Percentiles rank a stretch among this genome's conserved stretches.
These are phyloP conservation scores for Temnothorax longispinosus DNA, from an alignment of 1,140 invertebrate species.

Conservation along the genomic window DNA sequence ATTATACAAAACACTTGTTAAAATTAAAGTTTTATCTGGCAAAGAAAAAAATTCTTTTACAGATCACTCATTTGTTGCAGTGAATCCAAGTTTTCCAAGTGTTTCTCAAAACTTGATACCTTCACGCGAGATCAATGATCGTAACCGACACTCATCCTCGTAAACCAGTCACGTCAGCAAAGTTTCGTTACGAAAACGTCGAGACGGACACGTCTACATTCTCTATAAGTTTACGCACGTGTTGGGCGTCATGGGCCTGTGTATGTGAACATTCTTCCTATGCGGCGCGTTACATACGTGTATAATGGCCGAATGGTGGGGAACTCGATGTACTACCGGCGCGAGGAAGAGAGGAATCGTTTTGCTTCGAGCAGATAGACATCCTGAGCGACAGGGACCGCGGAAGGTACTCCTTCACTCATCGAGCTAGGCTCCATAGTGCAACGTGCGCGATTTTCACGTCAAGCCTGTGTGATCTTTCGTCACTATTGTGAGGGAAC, in stretches of 20 bases:
- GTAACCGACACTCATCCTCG: background rate
- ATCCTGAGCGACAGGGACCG: constrained; percentile 1
- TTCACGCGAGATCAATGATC: background rate
- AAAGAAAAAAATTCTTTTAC: background rate
- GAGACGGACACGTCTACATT: background rate
- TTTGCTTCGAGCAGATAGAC: constrained; percentile 28
- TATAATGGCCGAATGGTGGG: constrained; percentile 48
- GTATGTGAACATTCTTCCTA: background rate
- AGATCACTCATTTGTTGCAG: background rate
- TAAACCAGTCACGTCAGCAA: constrained; percentile 15
- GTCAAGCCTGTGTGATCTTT: background rate
- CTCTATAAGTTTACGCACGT: constrained; percentile 1
- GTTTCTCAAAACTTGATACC: background rate
- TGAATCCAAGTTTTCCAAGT: background rate
- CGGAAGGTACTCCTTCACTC: constrained; percentile 15
- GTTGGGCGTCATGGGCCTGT: background rate
- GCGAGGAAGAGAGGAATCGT: constrained; percentile 36
- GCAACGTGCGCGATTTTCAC: background rate
- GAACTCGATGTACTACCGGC: constrained; percentile 10
- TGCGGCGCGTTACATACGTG: background rate
- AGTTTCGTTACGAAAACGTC: background rate
- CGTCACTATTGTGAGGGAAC: background rate
- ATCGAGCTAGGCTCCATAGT: background rate
- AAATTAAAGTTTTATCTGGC: background rate
- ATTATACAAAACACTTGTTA: background rate